Evolutionary conservation across 2,113 vertebrate species (phyloP).

Genomic region (Stomatorhinus ivindoensis): DNA sequence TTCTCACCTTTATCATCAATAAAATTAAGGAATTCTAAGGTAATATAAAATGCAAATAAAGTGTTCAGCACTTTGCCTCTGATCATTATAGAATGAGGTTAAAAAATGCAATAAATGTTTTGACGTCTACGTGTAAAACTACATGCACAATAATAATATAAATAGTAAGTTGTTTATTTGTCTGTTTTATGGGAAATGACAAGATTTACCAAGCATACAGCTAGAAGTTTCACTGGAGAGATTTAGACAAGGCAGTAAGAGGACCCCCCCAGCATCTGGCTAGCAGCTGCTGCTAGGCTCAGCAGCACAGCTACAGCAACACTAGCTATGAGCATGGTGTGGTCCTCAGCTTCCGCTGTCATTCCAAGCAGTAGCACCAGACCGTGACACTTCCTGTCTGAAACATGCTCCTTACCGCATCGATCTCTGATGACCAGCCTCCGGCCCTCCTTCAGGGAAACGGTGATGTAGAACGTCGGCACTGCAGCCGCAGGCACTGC

Average conservation of each 20-base stretch:
- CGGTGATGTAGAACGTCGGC: slow-evolving; percentile 68
- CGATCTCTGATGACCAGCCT: slow-evolving; percentile 83
- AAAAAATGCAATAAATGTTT: neutral
- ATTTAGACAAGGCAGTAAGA: neutral
- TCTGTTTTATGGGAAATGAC: neutral
- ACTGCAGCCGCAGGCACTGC: neutral
- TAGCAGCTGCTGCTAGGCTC: neutral
- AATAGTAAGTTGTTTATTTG: neutral
- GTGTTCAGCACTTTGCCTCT: neutral
- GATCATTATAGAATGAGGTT: neutral
- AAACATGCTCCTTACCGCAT: slow-evolving; percentile 62
- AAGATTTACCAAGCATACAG: neutral
- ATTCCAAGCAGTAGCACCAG: neutral
- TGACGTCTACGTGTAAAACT: neutral
- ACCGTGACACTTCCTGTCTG: neutral
- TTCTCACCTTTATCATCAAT: neutral
- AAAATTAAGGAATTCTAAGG: neutral
- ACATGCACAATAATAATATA: neutral
- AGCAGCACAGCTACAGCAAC: neutral
- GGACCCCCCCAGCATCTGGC: neutral
- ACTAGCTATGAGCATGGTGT: neutral
- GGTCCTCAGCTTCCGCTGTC: neutral
- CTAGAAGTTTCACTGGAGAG: neutral
- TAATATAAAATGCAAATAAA: neutral
- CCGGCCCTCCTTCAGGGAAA: slow-evolving; percentile 78